phyloP scores from a whole-genome alignment of 2,113 vertebrate genomes.

The Cyanoderma ruficeps region DNA sequence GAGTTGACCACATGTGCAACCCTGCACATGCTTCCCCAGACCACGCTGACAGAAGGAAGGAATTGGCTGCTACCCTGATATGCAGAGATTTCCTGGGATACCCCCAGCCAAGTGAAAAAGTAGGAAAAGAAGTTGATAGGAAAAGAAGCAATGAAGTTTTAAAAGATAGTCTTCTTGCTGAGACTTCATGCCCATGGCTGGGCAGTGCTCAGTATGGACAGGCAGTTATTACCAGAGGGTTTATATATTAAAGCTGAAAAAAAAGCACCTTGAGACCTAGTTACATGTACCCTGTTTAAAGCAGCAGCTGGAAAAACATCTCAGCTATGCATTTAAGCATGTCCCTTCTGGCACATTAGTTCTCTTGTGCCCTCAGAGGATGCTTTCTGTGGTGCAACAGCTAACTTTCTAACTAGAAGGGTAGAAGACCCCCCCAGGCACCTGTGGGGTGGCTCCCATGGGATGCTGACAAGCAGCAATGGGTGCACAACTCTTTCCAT shows the following conservation, averaged over 20 bases:
- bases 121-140: background rate
- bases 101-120: background rate
- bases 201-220: background rate
- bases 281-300: background rate
- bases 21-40: background rate
- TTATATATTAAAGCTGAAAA: background rate
- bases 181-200: background rate
- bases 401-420: background rate
- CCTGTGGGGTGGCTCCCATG: background rate
- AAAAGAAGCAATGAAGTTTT: background rate
- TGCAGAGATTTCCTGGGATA: background rate
- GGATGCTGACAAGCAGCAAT: background rate
- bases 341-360: background rate
- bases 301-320: background rate
- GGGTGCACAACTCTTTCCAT: rapidly evolving
- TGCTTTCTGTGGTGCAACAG: background rate
- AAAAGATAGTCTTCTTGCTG: background rate
- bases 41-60: background rate
- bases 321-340: background rate
- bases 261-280: background rate
- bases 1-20: background rate
- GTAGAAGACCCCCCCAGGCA: background rate
- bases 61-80: background rate
- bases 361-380: background rate
- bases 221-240: background rate